phyloP scores from a whole-genome alignment of 2,113 vertebrate genomes.

The Chrysochloris asiatica region DNA sequence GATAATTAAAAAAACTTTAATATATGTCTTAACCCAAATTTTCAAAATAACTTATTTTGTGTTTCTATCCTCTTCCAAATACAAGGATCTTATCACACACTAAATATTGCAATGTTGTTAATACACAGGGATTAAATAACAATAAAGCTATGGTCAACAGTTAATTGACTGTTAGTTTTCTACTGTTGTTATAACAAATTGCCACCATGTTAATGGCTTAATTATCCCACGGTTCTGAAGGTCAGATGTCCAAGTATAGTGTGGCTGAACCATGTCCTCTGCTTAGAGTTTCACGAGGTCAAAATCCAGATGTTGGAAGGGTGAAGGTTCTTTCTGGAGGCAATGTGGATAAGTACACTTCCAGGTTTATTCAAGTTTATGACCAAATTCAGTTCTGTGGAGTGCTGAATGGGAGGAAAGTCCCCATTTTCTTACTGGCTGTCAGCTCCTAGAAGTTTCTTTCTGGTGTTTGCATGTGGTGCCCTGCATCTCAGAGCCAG shows the following conservation, averaged over 20 bases:
- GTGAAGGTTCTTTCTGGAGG: neutral
- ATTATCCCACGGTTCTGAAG: neutral
- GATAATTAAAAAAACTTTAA: neutral
- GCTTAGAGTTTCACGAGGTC: neutral
- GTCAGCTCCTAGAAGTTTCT: neutral
- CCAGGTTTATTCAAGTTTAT: neutral
- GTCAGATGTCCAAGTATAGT: neutral
- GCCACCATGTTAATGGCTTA: neutral
- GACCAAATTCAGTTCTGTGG: neutral
- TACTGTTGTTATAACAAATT: slow-evolving; percentile 13
- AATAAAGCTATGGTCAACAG: neutral
- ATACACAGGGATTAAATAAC: neutral
- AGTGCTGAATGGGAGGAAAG: neutral
- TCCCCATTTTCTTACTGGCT: neutral
- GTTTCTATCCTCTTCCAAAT: neutral
- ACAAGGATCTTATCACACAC: neutral
- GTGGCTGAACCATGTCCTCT: neutral
- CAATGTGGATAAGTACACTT: neutral
- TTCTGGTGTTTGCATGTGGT: neutral
- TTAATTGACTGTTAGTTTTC: slow-evolving; percentile 1
- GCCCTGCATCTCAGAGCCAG: neutral
- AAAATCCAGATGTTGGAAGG: neutral
- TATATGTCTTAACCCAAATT: neutral
- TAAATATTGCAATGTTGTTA: neutral
- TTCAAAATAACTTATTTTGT: slow-evolving; percentile 4